Conservation (phyloP, 1,140 invertebrate species). For the Manduca sexta region DNA sequence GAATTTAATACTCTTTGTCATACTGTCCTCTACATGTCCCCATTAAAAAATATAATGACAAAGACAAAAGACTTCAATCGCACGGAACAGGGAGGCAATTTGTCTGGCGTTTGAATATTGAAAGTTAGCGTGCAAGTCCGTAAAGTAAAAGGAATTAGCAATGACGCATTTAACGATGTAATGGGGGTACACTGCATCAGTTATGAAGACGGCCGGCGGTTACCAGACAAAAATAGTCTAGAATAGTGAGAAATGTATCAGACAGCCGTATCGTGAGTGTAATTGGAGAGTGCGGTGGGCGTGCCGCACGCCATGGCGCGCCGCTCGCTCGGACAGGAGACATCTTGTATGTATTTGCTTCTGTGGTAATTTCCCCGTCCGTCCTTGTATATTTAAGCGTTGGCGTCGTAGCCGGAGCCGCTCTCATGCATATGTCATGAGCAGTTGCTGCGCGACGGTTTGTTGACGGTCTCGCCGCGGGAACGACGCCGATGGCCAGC, state of each 20-base stretch:
- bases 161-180: conserved; percentile 46
- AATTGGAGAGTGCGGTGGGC: conserved; percentile 55
- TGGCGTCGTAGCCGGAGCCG: conserved; percentile 37
- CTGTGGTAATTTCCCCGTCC: conserved; percentile 62
- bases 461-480: conserved; percentile 65
- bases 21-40: too few species aligned
- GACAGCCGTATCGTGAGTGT: conserved; percentile 56
- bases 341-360: conserved; percentile 65
- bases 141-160: conserved; percentile 42
- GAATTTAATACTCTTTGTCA: too few species aligned
- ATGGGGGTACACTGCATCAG: conserved; percentile 49
- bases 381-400: conserved; percentile 69
- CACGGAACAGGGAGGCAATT: too few species aligned
- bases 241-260: conserved; percentile 43
- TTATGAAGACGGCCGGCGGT: conserved; percentile 50
- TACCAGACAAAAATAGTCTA: conserved; percentile 50
- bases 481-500: conserved; percentile 52
- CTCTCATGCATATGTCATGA: conserved; percentile 72
- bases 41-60: too few species aligned
- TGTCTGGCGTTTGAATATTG: conserved; percentile 1
- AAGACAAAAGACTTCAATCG: too few species aligned
- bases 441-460: conserved; percentile 67
- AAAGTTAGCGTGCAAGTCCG: conserved; percentile 35
- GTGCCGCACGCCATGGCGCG: conserved; percentile 51
- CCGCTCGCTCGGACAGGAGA: conserved; percentile 37